Evolutionary conservation across 1,140 invertebrate species (phyloP).

Genomic region (Rhynchophorus ferrugineus): DNA sequence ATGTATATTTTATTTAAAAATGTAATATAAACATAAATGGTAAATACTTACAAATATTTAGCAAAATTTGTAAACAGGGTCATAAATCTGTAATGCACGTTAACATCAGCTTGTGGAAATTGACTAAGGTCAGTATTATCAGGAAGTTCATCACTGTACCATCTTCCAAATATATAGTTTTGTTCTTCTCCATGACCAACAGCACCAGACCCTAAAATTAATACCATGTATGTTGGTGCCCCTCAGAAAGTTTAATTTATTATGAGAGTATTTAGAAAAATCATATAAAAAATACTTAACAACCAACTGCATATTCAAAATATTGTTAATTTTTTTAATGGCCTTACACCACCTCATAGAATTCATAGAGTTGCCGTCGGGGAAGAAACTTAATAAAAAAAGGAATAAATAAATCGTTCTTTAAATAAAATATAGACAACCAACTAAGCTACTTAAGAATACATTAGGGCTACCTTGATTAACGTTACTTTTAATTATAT

Average conservation of each 20-base stretch:
- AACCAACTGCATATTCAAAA: no score
- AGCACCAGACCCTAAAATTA: constrained; percentile 10
- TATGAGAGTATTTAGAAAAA: no score
- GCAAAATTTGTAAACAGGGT: constrained; percentile 17
- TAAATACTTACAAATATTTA: constrained; percentile 13
- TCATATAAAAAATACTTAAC: no score
- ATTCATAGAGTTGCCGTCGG: no score
- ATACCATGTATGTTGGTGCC: background rate
- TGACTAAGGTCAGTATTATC: constrained; percentile 11
- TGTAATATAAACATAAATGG: background rate
- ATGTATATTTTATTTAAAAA: background rate
- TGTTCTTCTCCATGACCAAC: constrained; percentile 16
- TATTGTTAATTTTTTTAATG: no score
- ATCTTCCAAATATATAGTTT: constrained; percentile 15
- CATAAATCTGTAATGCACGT: constrained; percentile 10
- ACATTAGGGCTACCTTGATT: no score
- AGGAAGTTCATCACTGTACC: constrained; percentile 14
- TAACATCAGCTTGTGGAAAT: constrained; percentile 10
- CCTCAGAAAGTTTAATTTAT: background rate
- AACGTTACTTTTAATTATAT: no score
- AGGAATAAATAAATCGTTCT: no score
- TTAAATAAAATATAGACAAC: no score
- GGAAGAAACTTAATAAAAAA: no score
- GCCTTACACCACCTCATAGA: no score
- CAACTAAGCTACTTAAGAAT: no score